These are phyloP conservation scores for Cebidichthys violaceus DNA, from an alignment of 2,113 vertebrate genomes.

Conservation along the genomic window DNA sequence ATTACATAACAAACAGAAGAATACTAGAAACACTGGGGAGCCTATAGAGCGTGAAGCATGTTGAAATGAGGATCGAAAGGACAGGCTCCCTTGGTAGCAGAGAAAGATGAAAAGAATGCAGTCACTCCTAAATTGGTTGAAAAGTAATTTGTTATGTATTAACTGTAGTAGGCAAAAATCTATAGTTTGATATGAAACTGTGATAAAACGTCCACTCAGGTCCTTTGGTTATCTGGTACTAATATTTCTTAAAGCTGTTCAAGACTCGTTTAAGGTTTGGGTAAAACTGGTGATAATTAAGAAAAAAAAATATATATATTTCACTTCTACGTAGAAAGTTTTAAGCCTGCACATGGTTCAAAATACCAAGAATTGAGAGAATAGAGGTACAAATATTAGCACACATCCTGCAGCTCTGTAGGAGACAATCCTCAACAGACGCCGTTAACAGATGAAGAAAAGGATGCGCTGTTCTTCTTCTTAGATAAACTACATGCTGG, in stretches of 20 bases:
- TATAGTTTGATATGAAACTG: background rate
- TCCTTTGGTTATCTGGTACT: background rate
- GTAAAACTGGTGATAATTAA: background rate
- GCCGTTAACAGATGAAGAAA: background rate
- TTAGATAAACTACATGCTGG: background rate
- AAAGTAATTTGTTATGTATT: background rate
- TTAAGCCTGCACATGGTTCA: background rate
- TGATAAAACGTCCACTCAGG: background rate
- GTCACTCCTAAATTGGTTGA: background rate
- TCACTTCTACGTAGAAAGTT: too few relatives aligned
- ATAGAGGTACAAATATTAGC: background rate
- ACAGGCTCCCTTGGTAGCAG: background rate
- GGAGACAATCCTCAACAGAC: background rate
- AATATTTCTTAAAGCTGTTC: background rate
- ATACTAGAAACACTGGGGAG: background rate
- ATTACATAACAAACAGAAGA: background rate
- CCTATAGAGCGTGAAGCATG: background rate
- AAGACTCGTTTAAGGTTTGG: background rate
- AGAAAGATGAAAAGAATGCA: constrained; percentile 11
- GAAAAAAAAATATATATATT: background rate
- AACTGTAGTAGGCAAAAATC: background rate
- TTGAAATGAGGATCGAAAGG: constrained; percentile 1
- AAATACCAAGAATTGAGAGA: background rate
- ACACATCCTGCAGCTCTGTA: background rate
- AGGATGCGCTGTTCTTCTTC: background rate